A percentile compares a stretch with the other conserved stretches of the same genome.
Conservation (phyloP, 2,113 vertebrate species). For the Pseudorectes ferrugineus region DNA sequence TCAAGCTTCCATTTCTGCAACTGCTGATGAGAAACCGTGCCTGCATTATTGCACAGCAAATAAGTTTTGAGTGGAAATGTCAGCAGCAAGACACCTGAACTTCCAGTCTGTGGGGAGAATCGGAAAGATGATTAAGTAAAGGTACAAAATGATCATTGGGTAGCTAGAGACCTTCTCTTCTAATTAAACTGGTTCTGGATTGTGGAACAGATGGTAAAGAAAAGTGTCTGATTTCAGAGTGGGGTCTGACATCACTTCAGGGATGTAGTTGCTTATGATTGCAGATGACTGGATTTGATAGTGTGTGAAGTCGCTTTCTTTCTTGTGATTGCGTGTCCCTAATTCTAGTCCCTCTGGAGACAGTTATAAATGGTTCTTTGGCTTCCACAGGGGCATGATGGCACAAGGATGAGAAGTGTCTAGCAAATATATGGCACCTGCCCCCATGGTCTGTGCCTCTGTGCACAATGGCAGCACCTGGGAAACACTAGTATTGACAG, state of each 20-base stretch:
- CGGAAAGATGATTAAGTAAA: background rate
- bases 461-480: background rate
- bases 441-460: background rate
- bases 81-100: background rate
- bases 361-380: background rate
- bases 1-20: background rate
- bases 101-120: background rate
- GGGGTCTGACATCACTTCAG: background rate
- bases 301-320: background rate
- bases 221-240: background rate
- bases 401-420: background rate
- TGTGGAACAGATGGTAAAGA: constrained; percentile 9
- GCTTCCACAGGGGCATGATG: background rate
- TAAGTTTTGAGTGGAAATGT: background rate
- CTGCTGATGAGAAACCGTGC: background rate
- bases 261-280: background rate
- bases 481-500: background rate
- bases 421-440: background rate
- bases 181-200: constrained; percentile 7
- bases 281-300: background rate
- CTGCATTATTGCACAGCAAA: background rate
- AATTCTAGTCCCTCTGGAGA: background rate
- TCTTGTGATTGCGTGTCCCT: background rate
- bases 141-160: background rate
- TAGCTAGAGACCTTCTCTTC: background rate